Evolutionary conservation across 2,888 invertebrate genomes (phyloP), one percentile per base, ranked within the genome.

Genomic region (Papilio demoleus): DNA sequence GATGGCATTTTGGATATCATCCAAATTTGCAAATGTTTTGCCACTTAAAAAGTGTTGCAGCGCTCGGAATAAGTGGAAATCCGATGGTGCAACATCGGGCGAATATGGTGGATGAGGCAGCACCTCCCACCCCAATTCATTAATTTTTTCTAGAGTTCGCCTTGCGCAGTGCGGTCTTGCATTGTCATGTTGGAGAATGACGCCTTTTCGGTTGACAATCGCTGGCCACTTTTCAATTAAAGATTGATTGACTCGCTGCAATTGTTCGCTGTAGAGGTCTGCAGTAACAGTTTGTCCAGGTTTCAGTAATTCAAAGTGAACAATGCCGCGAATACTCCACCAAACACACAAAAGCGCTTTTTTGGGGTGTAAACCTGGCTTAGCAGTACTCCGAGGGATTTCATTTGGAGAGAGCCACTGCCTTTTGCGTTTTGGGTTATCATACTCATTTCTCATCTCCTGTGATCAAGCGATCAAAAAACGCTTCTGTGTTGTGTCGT

Each of bases 81-180:
- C 63, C 47, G 70, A 68, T 40, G 70, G 70, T 34, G 70, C 70
- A 66, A 68, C 45, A 47, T 67, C 70, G 12, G 67, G 65, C 42
- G 70, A 70, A 61, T 66, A 70, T 47, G 67, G 68, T 62, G 71
- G 66, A 64, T 72, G 68, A 47, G 68, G 66, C 50, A 67, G 60
- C 12, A 65, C 69, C 58, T 72, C 61, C 61, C 61, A 73, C 47
- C 62, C 62, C 53, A 68, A 58, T 45, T 58, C 42, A 27, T 68
- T 38, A 34, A 58, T 63, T 62, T 63, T 63, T 60, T 56, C 31
- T 42, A 63, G 40, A 8, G 63, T 68, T 58, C 42, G 40, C 42
- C 63, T 62, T 62, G 67, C 61, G 42, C 53, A 62, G 59, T 64
- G 64, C 59, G 60, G 61, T 59, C 65, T 65, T 38, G 64, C 40